phyloP scores from a whole-genome alignment of 2,113 vertebrate species.

The Pseudorasbora parva region DNA sequence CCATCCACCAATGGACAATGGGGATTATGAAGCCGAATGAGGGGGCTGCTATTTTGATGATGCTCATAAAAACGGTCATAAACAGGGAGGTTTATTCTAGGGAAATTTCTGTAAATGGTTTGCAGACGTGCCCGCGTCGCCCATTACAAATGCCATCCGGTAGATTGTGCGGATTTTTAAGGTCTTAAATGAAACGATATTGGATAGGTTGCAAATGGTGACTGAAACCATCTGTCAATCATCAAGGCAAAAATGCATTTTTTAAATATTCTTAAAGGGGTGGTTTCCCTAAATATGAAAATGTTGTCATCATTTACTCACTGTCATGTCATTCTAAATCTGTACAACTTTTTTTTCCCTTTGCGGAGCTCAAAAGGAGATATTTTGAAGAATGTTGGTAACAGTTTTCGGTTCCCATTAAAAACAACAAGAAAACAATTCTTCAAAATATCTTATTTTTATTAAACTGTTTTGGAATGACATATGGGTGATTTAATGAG shows the following conservation, averaged over 20 bases:
- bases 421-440: too few relatives aligned
- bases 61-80: conserved; percentile 27
- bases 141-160: neutral
- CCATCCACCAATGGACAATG: neutral
- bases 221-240: neutral
- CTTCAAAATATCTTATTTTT: too few relatives aligned
- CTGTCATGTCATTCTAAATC: too few relatives aligned
- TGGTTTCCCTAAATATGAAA: too few relatives aligned
- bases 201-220: neutral
- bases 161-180: neutral
- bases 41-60: conserved; percentile 48
- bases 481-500: too few relatives aligned
- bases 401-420: too few relatives aligned
- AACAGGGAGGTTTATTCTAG: conserved; percentile 11
- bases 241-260: neutral
- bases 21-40: conserved; percentile 52
- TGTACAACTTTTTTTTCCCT: too few relatives aligned
- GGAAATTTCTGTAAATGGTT: conserved; percentile 3
- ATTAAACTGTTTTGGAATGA: too few relatives aligned
- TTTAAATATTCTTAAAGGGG: neutral
- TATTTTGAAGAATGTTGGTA: too few relatives aligned
- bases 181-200: neutral
- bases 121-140: neutral
- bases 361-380: too few relatives aligned
- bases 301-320: too few relatives aligned